phyloP scores from a whole-genome alignment of 1,140 invertebrate species.

The Pseudobourletiella spinata region DNA sequence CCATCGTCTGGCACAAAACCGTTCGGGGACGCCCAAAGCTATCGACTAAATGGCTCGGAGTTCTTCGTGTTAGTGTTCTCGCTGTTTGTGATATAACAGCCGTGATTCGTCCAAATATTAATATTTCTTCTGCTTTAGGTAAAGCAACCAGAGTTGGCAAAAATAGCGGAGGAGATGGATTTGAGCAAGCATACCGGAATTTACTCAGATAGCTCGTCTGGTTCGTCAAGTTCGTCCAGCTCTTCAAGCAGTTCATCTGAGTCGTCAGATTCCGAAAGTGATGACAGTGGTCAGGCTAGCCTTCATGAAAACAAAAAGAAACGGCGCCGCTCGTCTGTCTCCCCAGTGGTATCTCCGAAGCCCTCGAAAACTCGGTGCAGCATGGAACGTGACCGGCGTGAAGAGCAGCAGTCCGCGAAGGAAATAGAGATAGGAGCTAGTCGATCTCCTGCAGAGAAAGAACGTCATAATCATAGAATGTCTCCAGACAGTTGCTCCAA shows the following conservation, averaged over 20 bases:
- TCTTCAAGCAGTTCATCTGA: conserved; percentile 52
- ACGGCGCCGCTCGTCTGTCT: conserved; percentile 37
- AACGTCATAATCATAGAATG: too few species aligned
- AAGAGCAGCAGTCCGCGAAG: not conserved
- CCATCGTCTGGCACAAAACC: conserved; percentile 95
- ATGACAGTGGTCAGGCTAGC: conserved; percentile 66
- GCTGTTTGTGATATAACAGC: too few species aligned
- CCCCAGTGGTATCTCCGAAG: not conserved
- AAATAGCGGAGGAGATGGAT: conserved; percentile 76
- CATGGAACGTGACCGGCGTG: not conserved
- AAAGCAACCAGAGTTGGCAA: conserved; percentile 71
- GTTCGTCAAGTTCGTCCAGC: conserved; percentile 48
- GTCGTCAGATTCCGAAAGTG: conserved; percentile 60
- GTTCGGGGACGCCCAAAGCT: conserved; percentile 88
- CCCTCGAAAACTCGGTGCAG: not conserved
- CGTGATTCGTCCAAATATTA: too few species aligned
- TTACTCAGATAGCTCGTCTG: conserved; percentile 73
- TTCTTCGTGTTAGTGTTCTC: conserved; percentile 48
- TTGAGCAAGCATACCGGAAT: conserved; percentile 77
- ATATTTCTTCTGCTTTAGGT: conserved; percentile 37
- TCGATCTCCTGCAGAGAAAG: not conserved
- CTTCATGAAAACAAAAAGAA: conserved; percentile 80
- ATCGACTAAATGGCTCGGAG: conserved; percentile 71
- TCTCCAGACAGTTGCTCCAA: too few species aligned
- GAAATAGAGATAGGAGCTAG: too few species aligned